Evolutionary conservation across 2,888 invertebrate genomes (phyloP).

Genomic region (Conus canariensis): DNA sequence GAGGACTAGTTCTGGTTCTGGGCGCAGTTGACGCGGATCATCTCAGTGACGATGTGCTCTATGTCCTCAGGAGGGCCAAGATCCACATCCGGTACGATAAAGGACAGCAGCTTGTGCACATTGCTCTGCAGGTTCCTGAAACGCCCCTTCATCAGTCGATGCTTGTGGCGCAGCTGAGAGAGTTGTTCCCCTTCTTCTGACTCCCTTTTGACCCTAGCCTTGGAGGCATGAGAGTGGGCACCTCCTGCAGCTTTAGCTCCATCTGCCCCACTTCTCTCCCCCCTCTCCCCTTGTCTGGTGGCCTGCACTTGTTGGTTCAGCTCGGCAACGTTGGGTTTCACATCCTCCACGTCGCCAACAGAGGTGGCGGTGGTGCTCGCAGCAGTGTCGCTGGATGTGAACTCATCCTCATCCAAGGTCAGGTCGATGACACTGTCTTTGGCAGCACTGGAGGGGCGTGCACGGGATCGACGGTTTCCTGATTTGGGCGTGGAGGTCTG

Average conservation of each 20-base stretch:
- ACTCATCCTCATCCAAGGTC: slow-evolving; percentile 51
- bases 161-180: slow-evolving; percentile 33
- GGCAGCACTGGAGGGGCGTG: slow-evolving; percentile 4
- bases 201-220: background rate
- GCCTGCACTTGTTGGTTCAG: slow-evolving; percentile 32
- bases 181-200: slow-evolving; percentile 12
- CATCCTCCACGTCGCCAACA: slow-evolving; percentile 37
- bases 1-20: background rate
- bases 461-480: background rate
- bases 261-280: slow-evolving; percentile 36
- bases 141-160: slow-evolving; percentile 35
- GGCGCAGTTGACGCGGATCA: slow-evolving; percentile 62
- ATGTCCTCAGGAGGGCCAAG: slow-evolving; percentile 64
- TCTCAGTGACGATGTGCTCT: slow-evolving; percentile 63
- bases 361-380: background rate
- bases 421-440: slow-evolving; percentile 52
- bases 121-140: slow-evolving; percentile 58
- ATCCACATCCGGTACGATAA: slow-evolving; percentile 67
- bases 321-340: slow-evolving; percentile 43
- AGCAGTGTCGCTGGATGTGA: background rate
- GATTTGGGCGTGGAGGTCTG: background rate
- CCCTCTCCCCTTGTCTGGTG: background rate
- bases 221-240: background rate
- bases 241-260: slow-evolving; percentile 31
- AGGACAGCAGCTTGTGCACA: slow-evolving; percentile 57